Evolutionary conservation across 2,797 vertebrate species (phyloP).

Genomic region (Falco berigora): DNA sequence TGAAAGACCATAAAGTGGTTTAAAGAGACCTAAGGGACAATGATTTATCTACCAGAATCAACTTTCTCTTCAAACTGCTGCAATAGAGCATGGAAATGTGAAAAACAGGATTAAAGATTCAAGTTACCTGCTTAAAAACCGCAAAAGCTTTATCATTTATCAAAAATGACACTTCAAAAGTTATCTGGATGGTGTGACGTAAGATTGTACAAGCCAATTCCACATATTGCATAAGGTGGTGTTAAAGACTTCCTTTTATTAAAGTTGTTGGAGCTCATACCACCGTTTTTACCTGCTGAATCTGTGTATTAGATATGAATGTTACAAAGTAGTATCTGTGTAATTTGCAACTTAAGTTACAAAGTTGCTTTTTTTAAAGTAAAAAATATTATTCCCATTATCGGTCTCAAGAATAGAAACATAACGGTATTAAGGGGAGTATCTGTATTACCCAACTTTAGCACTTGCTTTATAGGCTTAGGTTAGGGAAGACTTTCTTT

Average conservation of each 20-base stretch:
- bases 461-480: not conserved
- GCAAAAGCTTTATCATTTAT: not conserved
- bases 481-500: not conserved
- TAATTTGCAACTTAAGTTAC: not conserved
- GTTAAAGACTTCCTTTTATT: not conserved
- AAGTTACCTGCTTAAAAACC: not conserved
- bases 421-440: not conserved
- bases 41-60: slow-evolving; percentile 50
- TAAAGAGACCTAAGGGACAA: slow-evolving; percentile 43
- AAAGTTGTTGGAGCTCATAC: not conserved
- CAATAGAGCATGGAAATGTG: slow-evolving; percentile 4
- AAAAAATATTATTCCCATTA: not conserved
- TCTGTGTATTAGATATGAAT: not conserved
- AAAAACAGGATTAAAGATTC: slow-evolving; percentile 46
- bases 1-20: slow-evolving; percentile 39
- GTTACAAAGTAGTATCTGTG: not conserved
- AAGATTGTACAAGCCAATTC: not conserved
- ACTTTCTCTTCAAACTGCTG: not conserved
- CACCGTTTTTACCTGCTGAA: not conserved
- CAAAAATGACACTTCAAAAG: not conserved
- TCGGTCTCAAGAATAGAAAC: not conserved
- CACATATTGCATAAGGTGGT: not conserved
- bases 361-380: not conserved
- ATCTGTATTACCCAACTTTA: not conserved
- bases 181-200: not conserved